Conservation (phyloP, 2,113 vertebrate species). For the Bucco capensis region DNA sequence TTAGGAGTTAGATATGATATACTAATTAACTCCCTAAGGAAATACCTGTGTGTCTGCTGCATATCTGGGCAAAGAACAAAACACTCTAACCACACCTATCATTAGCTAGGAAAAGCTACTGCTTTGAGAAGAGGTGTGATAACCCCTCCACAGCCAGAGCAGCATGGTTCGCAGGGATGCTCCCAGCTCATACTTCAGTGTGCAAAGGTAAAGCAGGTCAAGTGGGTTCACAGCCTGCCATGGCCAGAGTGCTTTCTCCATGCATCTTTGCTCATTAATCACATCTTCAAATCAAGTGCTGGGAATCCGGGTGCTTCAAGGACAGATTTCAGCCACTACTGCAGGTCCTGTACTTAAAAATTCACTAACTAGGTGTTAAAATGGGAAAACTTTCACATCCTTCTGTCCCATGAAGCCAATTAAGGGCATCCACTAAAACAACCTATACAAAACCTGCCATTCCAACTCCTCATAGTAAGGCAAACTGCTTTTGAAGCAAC, state of each 20-base stretch:
- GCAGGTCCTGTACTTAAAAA: not conserved
- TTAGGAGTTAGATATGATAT: slow-evolving; percentile 44
- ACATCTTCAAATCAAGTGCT: not conserved
- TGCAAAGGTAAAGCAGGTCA: not conserved
- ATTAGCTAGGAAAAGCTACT: not conserved
- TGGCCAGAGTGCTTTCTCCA: not conserved
- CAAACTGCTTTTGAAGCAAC: not conserved
- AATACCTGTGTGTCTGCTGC: slow-evolving; percentile 31
- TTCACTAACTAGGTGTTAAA: not conserved
- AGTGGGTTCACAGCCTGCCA: not conserved
- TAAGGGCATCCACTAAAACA: not conserved
- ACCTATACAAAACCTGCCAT: not conserved
- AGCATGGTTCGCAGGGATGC: not conserved
- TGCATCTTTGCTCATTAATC: not conserved
- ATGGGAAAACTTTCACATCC: not conserved
- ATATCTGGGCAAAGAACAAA: slow-evolving; percentile 50
- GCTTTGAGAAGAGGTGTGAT: not conserved
- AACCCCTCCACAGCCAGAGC: not conserved
- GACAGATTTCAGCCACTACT: not conserved
- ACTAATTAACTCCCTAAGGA: slow-evolving; percentile 53
- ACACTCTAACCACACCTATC: slow-evolving; percentile 29
- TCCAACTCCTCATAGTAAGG: not conserved
- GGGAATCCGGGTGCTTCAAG: not conserved
- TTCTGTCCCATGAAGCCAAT: not conserved
- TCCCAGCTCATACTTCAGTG: not conserved